phyloP scores from a whole-genome alignment of 37 sponge, comb jelly and placozoan species.

The Halisarca cf. caerulea region DNA sequence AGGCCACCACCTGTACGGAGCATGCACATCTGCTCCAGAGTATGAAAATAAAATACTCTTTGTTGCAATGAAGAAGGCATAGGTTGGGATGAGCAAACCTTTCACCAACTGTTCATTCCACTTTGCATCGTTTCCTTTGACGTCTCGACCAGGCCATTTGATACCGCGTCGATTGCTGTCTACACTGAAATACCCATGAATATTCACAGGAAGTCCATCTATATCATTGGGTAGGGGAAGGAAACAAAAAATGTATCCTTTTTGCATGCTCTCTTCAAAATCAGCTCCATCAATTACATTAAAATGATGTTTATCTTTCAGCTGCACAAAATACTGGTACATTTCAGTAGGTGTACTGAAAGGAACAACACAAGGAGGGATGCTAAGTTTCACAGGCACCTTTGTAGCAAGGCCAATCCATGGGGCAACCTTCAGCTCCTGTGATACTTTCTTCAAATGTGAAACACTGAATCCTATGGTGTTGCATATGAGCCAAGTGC shows the following conservation, averaged over 20 bases:
- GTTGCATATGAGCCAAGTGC: conserved; percentile 24
- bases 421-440: conserved; percentile 10
- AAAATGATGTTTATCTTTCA: neutral
- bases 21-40: neutral
- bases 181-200: conserved; percentile 86
- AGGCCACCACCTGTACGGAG: conserved; percentile 20
- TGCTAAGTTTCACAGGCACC: neutral
- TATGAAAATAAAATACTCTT: neutral
- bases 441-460: neutral
- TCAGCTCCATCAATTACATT: neutral
- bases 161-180: conserved; percentile 67
- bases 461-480: neutral
- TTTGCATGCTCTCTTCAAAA: too few relatives aligned
- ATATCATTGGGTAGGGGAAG: conserved; percentile 59
- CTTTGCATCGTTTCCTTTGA: conserved; percentile 60
- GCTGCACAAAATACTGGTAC: neutral
- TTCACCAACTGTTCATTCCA: conserved; percentile 67
- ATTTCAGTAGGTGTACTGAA: neutral
- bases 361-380: neutral
- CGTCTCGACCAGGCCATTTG: conserved; percentile 82
- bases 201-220: conserved; percentile 60
- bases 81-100: conserved; percentile 39
- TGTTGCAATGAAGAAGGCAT: conserved; percentile 52
- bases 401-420: conserved; percentile 41
- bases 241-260: conserved; percentile 78